Conservation (phyloP, 2,888 invertebrate genomes). For the Cancer borealis region DNA sequence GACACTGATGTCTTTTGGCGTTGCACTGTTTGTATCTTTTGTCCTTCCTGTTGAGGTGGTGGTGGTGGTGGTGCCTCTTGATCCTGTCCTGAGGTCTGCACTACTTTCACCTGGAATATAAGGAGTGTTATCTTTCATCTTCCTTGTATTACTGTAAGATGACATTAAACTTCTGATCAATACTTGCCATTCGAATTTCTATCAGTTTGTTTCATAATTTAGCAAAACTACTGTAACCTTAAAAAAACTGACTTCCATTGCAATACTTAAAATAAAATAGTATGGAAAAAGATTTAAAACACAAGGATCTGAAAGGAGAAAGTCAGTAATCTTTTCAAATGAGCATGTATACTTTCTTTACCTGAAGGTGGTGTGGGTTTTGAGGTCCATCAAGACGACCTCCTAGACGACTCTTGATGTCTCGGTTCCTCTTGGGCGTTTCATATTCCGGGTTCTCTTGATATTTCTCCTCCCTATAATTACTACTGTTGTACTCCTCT, state of each 20-base stretch:
- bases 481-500: constrained; percentile 32
- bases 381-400: constrained; percentile 42
- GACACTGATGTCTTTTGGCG: constrained; percentile 32
- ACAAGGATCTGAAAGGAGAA: too few relatives aligned
- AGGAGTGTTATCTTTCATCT: not conserved
- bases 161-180: not conserved
- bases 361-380: constrained; percentile 65
- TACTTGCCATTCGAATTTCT: not conserved
- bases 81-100: constrained; percentile 51
- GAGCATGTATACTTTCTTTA: not conserved
- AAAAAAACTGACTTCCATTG: too few relatives aligned
- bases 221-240: too few relatives aligned
- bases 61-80: not conserved
- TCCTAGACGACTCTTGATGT: constrained; percentile 58
- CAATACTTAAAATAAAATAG: not conserved
- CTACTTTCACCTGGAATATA: constrained; percentile 61
- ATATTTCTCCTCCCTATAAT: constrained; percentile 45
- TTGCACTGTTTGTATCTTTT: constrained; percentile 67
- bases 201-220: too few relatives aligned
- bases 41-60: constrained; percentile 47
- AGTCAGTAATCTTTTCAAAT: too few relatives aligned
- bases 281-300: not conserved
- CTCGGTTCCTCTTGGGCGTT: not conserved
- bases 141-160: not conserved
- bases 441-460: constrained; percentile 50